Evolutionary conservation across 2,888 invertebrate genomes (phyloP).

Genomic region (Itoplectis maculator): DNA sequence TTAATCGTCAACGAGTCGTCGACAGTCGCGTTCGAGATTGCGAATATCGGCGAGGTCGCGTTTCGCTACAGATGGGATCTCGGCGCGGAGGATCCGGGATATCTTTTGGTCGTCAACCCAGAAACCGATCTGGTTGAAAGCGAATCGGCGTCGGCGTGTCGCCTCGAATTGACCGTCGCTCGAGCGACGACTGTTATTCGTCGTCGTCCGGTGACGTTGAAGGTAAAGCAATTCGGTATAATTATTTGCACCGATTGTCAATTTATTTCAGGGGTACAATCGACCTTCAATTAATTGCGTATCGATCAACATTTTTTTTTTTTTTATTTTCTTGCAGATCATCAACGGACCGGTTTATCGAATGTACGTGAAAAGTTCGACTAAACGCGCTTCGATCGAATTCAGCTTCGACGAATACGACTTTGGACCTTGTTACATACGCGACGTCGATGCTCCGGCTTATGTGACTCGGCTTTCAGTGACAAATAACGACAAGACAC

Average conservation of each 20-base stretch:
- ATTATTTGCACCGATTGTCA: neutral
- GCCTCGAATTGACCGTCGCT: conserved; percentile 70
- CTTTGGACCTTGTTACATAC: conserved; percentile 89
- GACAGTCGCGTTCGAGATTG: conserved; percentile 77
- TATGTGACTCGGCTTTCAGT: conserved; percentile 83
- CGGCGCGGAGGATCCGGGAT: conserved; percentile 71
- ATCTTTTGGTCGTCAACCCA: conserved; percentile 38
- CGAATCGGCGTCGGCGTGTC: conserved; percentile 67
- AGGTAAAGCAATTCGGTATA: conserved; percentile 71
- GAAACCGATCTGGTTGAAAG: conserved; percentile 62
- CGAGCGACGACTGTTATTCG: conserved; percentile 71
- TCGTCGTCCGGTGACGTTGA: conserved; percentile 70
- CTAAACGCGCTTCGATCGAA: conserved; percentile 86
- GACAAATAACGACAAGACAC: conserved; percentile 80
- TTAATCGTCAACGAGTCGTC: conserved; percentile 75
- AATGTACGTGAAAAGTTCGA: conserved; percentile 87
- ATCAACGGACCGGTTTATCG: conserved; percentile 88
- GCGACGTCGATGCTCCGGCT: conserved; percentile 85
- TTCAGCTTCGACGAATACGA: conserved; percentile 88
- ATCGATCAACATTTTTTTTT: neutral
- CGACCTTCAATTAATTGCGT: too few species aligned
- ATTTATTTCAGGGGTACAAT: too few species aligned
- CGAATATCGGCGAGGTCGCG: conserved; percentile 80
- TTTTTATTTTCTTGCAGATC: conserved; percentile 85
- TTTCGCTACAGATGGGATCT: conserved; percentile 82